Conservation (phyloP, 2,113 vertebrate species). For the Centropus unirufus region DNA sequence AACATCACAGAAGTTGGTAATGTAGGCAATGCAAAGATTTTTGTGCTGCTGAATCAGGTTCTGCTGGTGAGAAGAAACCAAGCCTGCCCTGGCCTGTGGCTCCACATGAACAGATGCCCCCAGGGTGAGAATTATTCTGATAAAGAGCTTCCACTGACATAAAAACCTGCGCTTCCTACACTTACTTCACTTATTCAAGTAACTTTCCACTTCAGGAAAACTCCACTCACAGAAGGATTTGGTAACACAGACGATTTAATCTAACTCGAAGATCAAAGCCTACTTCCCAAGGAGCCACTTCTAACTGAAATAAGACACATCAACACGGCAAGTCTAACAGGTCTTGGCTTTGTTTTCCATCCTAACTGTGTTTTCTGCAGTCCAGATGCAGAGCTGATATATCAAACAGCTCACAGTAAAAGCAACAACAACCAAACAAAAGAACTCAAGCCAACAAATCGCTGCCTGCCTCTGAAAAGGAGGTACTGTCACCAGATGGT, state of each 20-base stretch:
- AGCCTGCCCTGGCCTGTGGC: neutral
- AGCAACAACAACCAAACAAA: neutral
- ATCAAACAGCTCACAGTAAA: neutral
- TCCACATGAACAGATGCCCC: neutral
- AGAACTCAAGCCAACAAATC: neutral
- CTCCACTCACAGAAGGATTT: neutral
- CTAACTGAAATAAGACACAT: neutral
- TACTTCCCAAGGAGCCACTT: neutral
- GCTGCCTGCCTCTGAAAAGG: neutral
- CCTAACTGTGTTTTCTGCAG: neutral
- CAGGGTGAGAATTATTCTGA: neutral
- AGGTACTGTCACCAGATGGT: neutral
- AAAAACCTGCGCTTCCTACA: neutral
- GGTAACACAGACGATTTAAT: neutral
- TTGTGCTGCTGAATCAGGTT: neutral
- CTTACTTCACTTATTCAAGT: neutral
- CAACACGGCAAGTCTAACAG: neutral
- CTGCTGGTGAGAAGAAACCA: neutral
- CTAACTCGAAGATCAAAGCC: neutral
- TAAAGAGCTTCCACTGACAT: neutral
- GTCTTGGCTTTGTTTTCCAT: neutral
- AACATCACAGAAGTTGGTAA: accelerated
- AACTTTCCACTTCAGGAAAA: neutral
- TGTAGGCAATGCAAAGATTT: neutral
- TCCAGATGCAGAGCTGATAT: neutral